phyloP scores from a whole-genome alignment of 35 echinoderm and acorn worm species.

The Anneissia japonica region DNA sequence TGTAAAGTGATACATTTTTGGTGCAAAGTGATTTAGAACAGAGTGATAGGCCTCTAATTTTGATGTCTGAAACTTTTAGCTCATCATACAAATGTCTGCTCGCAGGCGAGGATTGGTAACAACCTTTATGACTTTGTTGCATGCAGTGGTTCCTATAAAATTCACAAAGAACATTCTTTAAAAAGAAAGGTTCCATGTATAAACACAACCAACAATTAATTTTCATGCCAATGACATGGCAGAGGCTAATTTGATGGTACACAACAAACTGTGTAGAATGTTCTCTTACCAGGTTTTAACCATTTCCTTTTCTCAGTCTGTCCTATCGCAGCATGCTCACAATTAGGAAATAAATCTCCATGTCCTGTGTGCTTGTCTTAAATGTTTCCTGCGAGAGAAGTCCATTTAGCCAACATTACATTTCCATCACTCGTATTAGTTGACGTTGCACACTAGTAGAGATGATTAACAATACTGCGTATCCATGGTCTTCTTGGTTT shows the following conservation, averaged over 20 bases:
- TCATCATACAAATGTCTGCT: no score
- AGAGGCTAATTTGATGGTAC: no score
- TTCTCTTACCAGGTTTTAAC: constrained; percentile 35
- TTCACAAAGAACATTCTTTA: neutral
- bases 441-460: constrained; percentile 18
- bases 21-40: no score
- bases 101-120: no score
- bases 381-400: neutral
- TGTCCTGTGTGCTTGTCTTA: constrained; percentile 16
- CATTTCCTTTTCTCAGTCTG: constrained; percentile 3
- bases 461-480: constrained; percentile 9
- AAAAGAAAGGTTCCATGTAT: neutral
- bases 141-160: neutral
- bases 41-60: no score
- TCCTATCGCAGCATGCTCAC: neutral
- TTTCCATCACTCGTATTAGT: neutral
- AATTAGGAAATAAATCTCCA: constrained; percentile 1
- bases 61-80: no score
- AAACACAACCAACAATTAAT: no score
- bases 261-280: neutral
- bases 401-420: constrained; percentile 7
- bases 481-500: neutral
- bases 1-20: no score
- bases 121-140: neutral
- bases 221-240: no score